A percentile compares a stretch with the other conserved stretches of the same genome.
phyloP scores from a whole-genome alignment of 2,797 vertebrate genomes.

The Oophaga sylvatica region DNA sequence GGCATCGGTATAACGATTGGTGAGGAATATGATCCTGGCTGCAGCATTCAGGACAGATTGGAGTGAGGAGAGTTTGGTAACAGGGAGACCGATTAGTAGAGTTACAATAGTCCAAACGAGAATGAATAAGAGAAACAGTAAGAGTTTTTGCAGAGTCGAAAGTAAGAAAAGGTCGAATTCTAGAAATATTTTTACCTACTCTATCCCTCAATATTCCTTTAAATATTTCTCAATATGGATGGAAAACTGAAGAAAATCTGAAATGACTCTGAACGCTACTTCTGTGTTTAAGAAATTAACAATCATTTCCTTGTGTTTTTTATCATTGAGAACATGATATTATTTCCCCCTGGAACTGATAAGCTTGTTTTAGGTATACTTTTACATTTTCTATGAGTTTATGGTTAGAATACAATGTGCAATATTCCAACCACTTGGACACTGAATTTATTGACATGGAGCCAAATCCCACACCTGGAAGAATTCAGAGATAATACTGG shows the following conservation, averaged over 20 bases:
- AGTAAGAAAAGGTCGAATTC: too few relatives aligned
- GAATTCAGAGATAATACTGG: conserved; percentile 61
- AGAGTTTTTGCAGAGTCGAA: too few relatives aligned
- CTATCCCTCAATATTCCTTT: not conserved
- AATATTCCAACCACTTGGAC: conserved; percentile 36
- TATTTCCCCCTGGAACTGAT: conserved; percentile 16
- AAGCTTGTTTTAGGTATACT: conserved; percentile 12
- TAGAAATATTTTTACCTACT: too few relatives aligned
- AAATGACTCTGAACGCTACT: not conserved
- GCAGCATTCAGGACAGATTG: too few relatives aligned
- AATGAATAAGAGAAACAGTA: too few relatives aligned
- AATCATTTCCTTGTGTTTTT: not conserved
- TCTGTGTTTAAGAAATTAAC: not conserved
- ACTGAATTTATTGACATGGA: conserved; percentile 46
- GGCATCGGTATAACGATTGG: too few relatives aligned
- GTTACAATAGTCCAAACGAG: too few relatives aligned
- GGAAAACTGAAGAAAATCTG: not conserved
- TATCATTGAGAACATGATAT: conserved; percentile 7
- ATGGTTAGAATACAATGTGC: conserved; percentile 40
- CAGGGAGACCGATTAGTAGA: too few relatives aligned
- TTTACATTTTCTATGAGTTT: conserved; percentile 21
- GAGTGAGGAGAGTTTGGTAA: too few relatives aligned
- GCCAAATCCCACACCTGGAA: conserved; percentile 61
- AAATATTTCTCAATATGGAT: not conserved
- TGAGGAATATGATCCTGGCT: too few relatives aligned